Percentiles rank a stretch among this genome's conserved stretches.
Evolutionary conservation across 2,888 invertebrate genomes (phyloP).

Genomic region (Noctua janthina): DNA sequence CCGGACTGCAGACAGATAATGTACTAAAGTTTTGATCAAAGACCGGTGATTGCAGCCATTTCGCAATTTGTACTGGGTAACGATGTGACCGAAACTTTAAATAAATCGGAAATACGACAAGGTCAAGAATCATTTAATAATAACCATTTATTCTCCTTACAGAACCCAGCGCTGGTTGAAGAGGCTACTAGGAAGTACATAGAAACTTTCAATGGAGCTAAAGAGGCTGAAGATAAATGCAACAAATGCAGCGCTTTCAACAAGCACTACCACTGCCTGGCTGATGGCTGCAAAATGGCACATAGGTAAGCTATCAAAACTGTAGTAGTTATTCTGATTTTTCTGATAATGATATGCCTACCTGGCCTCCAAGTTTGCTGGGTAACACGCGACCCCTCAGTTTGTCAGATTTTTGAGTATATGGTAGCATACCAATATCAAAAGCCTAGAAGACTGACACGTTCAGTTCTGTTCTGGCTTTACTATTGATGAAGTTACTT

Average conservation of each 20-base stretch:
- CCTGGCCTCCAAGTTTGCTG: too few species aligned
- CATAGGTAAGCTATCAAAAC: slow-evolving; percentile 88
- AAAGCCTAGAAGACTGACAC: not conserved
- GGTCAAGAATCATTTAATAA: not conserved
- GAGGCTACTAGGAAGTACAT: slow-evolving; percentile 89
- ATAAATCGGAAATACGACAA: not conserved
- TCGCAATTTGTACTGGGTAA: not conserved
- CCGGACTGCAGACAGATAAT: not conserved
- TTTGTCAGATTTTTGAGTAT: not conserved
- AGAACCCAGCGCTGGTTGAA: slow-evolving; percentile 91
- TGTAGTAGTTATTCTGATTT: too few species aligned
- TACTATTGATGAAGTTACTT: not conserved
- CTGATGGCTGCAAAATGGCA: slow-evolving; percentile 94
- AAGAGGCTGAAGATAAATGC: slow-evolving; percentile 90
- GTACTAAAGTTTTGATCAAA: not conserved
- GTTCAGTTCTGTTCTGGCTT: not conserved
- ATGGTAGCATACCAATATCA: not conserved
- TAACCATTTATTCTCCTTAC: slow-evolving; percentile 50
- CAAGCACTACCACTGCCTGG: slow-evolving; percentile 97
- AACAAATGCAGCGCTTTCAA: slow-evolving; percentile 91
- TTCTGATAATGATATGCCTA: too few species aligned
- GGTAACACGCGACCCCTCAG: too few species aligned
- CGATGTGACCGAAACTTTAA: not conserved
- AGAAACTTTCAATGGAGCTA: slow-evolving; percentile 87
- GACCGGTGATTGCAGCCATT: not conserved